These are phyloP conservation scores for Dromius quadrimaculatus DNA, from an alignment of 2,888 invertebrate genomes.

Conservation along the genomic window DNA sequence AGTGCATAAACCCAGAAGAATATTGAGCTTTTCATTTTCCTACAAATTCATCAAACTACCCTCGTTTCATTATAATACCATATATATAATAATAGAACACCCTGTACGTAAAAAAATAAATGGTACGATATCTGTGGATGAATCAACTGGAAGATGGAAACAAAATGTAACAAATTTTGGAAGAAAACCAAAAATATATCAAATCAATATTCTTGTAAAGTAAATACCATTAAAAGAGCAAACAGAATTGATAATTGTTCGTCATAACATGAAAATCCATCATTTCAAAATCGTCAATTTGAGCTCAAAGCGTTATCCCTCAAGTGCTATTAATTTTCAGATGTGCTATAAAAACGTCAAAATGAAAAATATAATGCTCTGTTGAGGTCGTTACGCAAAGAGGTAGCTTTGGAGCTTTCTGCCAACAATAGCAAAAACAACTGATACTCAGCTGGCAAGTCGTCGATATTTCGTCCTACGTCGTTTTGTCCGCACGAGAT, in stretches of 20 bases:
- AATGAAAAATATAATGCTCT: constrained; percentile 25
- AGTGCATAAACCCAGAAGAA: too few species aligned
- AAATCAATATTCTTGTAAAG: too few species aligned
- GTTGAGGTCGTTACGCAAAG: constrained; percentile 17
- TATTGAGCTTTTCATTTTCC: too few species aligned
- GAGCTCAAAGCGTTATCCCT: constrained; percentile 16
- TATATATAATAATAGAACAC: too few species aligned
- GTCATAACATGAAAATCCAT: constrained; percentile 12
- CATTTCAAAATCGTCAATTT: constrained; percentile 30
- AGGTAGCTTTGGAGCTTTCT: constrained; percentile 22
- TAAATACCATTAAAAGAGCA: too few species aligned
- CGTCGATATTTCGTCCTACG: background rate
- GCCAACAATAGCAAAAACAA: constrained; percentile 25
- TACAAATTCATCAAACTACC: too few species aligned
- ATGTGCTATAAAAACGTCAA: constrained; percentile 25
- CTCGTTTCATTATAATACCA: too few species aligned
- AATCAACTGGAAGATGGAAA: too few species aligned
- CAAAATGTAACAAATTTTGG: too few species aligned
- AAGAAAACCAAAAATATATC: too few species aligned
- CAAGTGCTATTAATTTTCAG: constrained; percentile 23
- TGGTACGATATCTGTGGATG: too few species aligned
- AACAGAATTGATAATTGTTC: constrained; percentile 1
- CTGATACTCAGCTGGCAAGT: constrained; percentile 21
- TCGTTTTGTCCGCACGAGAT: background rate
- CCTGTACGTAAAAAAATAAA: too few species aligned